Conservation (phyloP, 1,140 invertebrate species). For the Drosophila subpulchrella region DNA sequence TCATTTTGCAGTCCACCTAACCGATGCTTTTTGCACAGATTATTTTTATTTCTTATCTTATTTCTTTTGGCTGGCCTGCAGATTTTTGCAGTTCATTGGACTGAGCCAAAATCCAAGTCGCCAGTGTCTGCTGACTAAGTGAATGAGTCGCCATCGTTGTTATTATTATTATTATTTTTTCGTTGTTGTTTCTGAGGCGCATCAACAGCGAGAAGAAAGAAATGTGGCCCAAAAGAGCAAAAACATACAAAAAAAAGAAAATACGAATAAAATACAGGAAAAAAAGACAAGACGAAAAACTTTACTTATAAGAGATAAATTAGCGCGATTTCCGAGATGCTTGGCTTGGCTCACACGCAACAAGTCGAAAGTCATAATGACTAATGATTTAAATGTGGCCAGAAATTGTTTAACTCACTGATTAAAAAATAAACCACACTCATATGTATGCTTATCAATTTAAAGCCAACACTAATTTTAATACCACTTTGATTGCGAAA, state of each 20-base stretch:
- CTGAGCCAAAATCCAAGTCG: constrained; percentile 49
- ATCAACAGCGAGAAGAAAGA: constrained; percentile 31
- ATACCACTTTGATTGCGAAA: constrained; percentile 56
- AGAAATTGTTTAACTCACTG: constrained; percentile 57
- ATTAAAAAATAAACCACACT: constrained; percentile 15
- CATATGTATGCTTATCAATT: constrained; percentile 32
- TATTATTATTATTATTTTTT: constrained; percentile 42
- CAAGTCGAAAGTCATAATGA: constrained; percentile 74
- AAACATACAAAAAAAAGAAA: constrained; percentile 2
- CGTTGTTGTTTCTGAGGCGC: constrained; percentile 22
- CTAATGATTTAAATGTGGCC: constrained; percentile 72
- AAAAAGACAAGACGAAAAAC: constrained; percentile 50
- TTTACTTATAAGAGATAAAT: constrained; percentile 73
- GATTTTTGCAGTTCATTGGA: constrained; percentile 75
- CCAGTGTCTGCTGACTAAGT: constrained; percentile 67
- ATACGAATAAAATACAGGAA: constrained; percentile 8
- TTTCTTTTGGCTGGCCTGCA: constrained; percentile 29
- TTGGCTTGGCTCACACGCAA: constrained; percentile 45
- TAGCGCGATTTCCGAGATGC: constrained; percentile 67
- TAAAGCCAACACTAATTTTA: constrained; percentile 51
- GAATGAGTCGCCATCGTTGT: constrained; percentile 63
- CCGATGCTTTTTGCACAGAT: constrained; percentile 19
- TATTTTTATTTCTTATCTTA: constrained; percentile 14
- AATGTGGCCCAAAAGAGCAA: constrained; percentile 22
- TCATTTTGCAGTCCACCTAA: constrained; percentile 13